Conservation (phyloP, 2,113 vertebrate species). For the Pedetes capensis region DNA sequence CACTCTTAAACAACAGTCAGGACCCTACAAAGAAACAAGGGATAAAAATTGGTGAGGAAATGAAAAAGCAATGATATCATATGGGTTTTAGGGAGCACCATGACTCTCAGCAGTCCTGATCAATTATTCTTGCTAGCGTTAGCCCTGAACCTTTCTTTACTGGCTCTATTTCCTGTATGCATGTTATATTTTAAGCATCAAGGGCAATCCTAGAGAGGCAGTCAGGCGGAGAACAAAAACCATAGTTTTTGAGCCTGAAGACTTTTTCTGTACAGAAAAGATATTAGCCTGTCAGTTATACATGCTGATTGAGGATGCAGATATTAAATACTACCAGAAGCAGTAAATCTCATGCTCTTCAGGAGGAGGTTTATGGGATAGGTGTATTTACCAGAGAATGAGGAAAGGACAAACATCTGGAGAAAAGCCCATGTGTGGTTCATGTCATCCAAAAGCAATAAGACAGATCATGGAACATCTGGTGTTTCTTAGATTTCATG, state of each 20-base stretch:
- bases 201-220: not conserved
- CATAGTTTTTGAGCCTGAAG: not conserved
- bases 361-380: not conserved
- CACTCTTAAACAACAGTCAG: not conserved
- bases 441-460: constrained; percentile 27
- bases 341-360: constrained; percentile 36
- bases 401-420: constrained; percentile 13
- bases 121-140: not conserved
- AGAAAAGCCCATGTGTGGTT: not conserved
- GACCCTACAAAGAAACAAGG: not conserved
- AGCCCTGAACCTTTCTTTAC: constrained; percentile 13
- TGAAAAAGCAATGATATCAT: not conserved
- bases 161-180: constrained; percentile 16
- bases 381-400: not conserved
- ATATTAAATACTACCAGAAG: constrained; percentile 56
- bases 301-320: constrained; percentile 21
- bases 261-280: not conserved
- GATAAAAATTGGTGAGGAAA: not conserved
- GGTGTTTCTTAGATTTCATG: constrained; percentile 47
- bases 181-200: constrained; percentile 18
- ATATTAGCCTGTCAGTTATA: constrained; percentile 25
- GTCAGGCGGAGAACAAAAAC: not conserved
- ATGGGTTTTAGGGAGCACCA: not conserved
- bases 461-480: constrained; percentile 31
- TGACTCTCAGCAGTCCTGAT: not conserved